These are phyloP conservation scores for Ctenosaura bakeri DNA, from an alignment of 2,797 vertebrate species.

Conservation along the genomic window DNA sequence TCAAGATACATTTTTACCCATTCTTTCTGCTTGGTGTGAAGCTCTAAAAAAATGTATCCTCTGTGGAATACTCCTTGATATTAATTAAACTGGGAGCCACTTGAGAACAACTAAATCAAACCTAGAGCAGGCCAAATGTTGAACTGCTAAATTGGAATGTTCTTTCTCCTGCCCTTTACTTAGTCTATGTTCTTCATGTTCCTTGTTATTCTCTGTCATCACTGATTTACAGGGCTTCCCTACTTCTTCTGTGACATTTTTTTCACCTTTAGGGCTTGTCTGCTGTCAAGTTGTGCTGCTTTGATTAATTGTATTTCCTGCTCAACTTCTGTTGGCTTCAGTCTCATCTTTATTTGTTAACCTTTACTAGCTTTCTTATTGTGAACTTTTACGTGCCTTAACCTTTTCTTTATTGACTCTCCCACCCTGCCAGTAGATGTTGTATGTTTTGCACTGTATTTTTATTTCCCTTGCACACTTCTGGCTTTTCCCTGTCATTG, in stretches of 20 bases:
- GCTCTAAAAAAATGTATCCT: background rate
- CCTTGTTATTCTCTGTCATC: constrained; percentile 27
- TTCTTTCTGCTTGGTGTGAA: background rate
- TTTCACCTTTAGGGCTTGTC: background rate
- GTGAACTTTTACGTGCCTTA: constrained; percentile 30
- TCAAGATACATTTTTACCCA: background rate
- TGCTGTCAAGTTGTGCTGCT: background rate
- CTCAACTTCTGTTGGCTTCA: constrained; percentile 25
- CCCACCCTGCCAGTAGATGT: background rate
- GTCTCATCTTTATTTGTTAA: constrained; percentile 38
- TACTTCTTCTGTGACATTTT: fast-evolving
- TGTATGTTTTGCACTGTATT: background rate
- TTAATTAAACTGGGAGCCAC: background rate
- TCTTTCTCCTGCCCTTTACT: constrained; percentile 4
- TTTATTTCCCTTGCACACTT: constrained; percentile 37
- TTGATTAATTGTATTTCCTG: constrained; percentile 36
- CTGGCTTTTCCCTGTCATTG: constrained; percentile 36
- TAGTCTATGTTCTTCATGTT: background rate
- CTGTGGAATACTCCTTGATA: background rate
- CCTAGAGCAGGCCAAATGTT: background rate
- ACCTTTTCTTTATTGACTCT: constrained; percentile 35
- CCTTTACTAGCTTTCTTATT: constrained; percentile 28
- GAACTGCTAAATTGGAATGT: background rate
- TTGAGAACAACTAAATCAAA: background rate
- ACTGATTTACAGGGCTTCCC: background rate